These are phyloP conservation scores for Bufo bufo DNA, from an alignment of 2,113 vertebrate genomes.

Conservation along the genomic window DNA sequence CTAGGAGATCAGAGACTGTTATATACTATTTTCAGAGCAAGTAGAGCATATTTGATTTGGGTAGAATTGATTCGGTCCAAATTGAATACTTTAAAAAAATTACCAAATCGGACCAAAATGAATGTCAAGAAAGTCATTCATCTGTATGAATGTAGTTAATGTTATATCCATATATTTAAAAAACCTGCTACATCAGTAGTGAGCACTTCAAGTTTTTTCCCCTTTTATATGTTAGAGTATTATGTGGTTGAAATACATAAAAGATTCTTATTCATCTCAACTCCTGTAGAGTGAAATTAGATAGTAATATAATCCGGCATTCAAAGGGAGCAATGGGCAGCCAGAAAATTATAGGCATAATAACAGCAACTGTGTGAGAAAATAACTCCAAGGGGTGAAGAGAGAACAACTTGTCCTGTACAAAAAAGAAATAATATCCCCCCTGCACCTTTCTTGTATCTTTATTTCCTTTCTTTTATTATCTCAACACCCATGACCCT, in stretches of 20 bases:
- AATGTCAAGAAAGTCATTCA: no score
- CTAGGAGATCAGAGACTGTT: no score
- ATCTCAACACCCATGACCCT: constrained; percentile 23
- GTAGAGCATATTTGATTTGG: no score
- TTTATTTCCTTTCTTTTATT: not conserved
- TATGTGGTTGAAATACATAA: constrained; percentile 7
- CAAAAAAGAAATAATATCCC: constrained; percentile 4
- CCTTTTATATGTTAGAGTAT: not conserved
- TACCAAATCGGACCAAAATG: no score
- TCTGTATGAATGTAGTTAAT: not conserved
- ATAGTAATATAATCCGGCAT: constrained; percentile 41
- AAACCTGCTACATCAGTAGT: not conserved
- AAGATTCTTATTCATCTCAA: constrained; percentile 15
- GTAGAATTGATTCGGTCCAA: no score
- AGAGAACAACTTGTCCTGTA: constrained; percentile 40
- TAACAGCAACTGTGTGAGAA: constrained; percentile 48
- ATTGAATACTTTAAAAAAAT: no score
- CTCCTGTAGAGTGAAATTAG: constrained; percentile 39
- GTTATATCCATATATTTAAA: not conserved
- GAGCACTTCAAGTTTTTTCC: not conserved
- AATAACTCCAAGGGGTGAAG: constrained; percentile 27
- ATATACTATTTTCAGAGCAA: no score
- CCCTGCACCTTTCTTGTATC: not conserved
- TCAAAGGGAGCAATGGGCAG: constrained; percentile 39
- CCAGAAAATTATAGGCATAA: constrained; percentile 51